Base-by-base conservation (phyloP, 92 coral and sea anemone genomes). In the Blastomussa wellsi region DNA sequence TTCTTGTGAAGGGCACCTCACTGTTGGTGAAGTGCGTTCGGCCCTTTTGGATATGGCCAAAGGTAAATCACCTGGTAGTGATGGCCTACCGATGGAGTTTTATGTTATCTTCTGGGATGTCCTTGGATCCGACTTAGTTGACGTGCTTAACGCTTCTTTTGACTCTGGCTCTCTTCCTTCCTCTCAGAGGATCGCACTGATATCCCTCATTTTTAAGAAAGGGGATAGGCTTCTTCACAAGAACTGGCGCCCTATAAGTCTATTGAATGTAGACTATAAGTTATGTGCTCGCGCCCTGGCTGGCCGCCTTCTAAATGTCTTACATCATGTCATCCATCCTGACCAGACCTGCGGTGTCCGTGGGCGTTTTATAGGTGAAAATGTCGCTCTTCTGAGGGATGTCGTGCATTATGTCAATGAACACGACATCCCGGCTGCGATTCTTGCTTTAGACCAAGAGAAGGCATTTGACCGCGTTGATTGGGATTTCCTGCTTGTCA, bases 181-280 rank as follows among this genome's bases (percentile, higher is more conserved):
- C 0, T 83, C 90, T n/a, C 94, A 91, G 51, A 70, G 91, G 0
- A 20, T 17, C 1, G 90, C 86, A 0, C 28, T 80, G 1, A 89
- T 93, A 7, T 55, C 91, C 0, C 68, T 93, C 24, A 20, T 87
- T 19, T 88, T 57, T 20, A 93, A 89, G 39, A 91, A 87, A 67
- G 93, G 93, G 2, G 88, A 86, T 36, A 33, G 55, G 0, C 66
- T 75, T 2, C 86, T 81, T 0, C 72, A 73, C 0, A 72, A 49
- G 11, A 93, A 93, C 60, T 93, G 97, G 97, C 90, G 87, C 0
- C 97, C 94, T 0, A 91, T 93, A 5, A 77, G 88, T 4, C 86
- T 91, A 0, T 55, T 93, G 4, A 84, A 84, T 44, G 89, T 78
- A 0, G 96, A 90, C 16, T 93, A 93, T 36, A 93, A 93, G 42